Conservation (phyloP, 2,797 vertebrate species). For the Pseudomugil tenellus region DNA sequence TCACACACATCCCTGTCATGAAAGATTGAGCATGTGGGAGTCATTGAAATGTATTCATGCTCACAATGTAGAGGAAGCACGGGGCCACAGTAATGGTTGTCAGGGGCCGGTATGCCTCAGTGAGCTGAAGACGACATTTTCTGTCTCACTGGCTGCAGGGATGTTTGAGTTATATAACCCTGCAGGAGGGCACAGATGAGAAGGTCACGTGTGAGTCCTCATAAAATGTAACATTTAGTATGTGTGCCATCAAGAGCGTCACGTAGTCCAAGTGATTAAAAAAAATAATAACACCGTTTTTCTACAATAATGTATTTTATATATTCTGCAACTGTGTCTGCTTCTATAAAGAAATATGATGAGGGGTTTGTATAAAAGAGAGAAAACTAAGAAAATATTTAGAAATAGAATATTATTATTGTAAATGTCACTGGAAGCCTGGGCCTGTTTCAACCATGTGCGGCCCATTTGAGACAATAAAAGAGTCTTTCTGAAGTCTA, state of each 20-base stretch:
- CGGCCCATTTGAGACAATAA: slow-evolving; percentile 15
- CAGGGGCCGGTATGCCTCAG: slow-evolving; percentile 79
- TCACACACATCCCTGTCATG: slow-evolving; percentile 75
- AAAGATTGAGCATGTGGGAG: slow-evolving; percentile 80
- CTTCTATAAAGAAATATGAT: slow-evolving; percentile 23
- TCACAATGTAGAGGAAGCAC: slow-evolving; percentile 73
- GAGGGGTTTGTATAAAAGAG: not conserved
- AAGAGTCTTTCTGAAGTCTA: slow-evolving; percentile 19
- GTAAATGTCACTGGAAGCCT: slow-evolving; percentile 12
- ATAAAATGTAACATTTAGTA: slow-evolving; percentile 75
- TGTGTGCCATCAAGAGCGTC: slow-evolving; percentile 46
- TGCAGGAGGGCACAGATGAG: slow-evolving; percentile 77
- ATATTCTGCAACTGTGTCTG: not conserved
- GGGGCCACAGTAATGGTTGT: slow-evolving; percentile 79
- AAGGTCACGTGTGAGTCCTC: slow-evolving; percentile 71
- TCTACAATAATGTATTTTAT: slow-evolving; percentile 16
- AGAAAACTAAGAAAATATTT: not conserved
- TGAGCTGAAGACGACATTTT: slow-evolving; percentile 83
- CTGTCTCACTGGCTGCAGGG: slow-evolving; percentile 80
- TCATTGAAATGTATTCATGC: slow-evolving; percentile 82
- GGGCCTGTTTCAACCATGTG: slow-evolving; percentile 23
- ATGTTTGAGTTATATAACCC: slow-evolving; percentile 81
- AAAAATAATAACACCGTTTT: slow-evolving; percentile 32
- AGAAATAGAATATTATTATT: slow-evolving; percentile 7
- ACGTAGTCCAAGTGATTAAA: slow-evolving; percentile 26